Base-by-base conservation (phyloP, 2,113 vertebrate species). In the Setophaga petechia region DNA sequence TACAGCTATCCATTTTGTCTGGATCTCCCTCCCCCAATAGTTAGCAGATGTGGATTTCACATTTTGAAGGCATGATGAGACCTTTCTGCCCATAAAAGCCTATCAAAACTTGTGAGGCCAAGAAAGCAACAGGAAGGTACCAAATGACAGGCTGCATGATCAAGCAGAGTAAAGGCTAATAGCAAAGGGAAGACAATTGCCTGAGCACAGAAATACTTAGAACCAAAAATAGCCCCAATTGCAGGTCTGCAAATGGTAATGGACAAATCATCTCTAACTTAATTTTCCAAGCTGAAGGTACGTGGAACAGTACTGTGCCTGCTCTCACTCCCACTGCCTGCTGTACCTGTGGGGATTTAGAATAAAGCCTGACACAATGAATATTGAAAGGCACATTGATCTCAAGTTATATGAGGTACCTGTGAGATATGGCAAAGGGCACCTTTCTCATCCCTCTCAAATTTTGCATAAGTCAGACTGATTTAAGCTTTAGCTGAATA, bases 381-480 rank as follows among this genome's bases (percentile, higher is more conserved):
- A 90, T 94, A 89, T 67, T 74, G 96, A 86, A 84, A 92, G 90
- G 47, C 46, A 47, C 65, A 57, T 95, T 96, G 92, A 91, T 96
- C 97, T 95, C 68, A 57, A 95, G 94, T 52, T 87, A 55, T 93
- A 69, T 3, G 14, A 92, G 52, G 57, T 93, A 86, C 55, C n/a
- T 51, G 57, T 81, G 43, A 94, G 68, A 80, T 75, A 93, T 10
- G 73, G 83, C 55, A 89, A 90, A 94, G 90, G 94, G 81, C 96
- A 84, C 93, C 89, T 96, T 96, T 93, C 92, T 94, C 82, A 94
- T 94, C 69, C 66, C 94, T 97, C 96, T 96, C 93, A 92, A 94
- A 94, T 93, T 96, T 95, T 95, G 96, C 96, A 91, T 97, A 96
- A 97, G 95, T 74, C 96, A 94, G 62, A 90, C 81, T 95, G 91